Conservation (phyloP, 2,888 invertebrate species). For the Troglohyphantes excavatus region DNA sequence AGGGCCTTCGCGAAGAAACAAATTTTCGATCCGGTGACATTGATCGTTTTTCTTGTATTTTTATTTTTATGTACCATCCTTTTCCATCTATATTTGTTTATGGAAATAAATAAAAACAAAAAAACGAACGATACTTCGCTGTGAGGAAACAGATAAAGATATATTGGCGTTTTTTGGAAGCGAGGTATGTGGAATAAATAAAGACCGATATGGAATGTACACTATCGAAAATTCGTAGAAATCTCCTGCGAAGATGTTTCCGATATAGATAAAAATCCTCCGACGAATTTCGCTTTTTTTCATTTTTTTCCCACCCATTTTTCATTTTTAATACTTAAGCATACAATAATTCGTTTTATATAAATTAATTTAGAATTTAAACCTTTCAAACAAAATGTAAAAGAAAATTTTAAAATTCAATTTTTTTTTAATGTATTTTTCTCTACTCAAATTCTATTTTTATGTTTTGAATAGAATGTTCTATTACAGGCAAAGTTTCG, state of each 20-base stretch:
- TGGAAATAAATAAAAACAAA: neutral
- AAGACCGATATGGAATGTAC: constrained; percentile 15
- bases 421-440: no score
- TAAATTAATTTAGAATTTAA: no score
- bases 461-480: no score
- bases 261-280: neutral
- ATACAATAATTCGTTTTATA: no score
- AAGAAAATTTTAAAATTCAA: no score
- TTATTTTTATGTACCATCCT: constrained; percentile 22
- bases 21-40: constrained; percentile 68
- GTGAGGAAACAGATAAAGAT: constrained; percentile 51
- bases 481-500: no score
- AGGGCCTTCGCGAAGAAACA: constrained; percentile 60
- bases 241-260: neutral
- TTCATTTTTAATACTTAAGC: no score
- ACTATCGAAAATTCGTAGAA: constrained; percentile 23
- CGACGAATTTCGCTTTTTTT: no score
- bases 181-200: constrained; percentile 5
- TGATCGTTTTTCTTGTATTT: constrained; percentile 54
- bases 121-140: constrained; percentile 17
- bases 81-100: constrained; percentile 28
- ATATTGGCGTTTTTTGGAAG: constrained; percentile 40
- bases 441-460: no score
- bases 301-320: no score
- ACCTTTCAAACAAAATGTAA: no score